These are phyloP conservation scores for Babyrousa celebensis DNA, from an alignment of 2,797 vertebrate species.

Conservation along the genomic window DNA sequence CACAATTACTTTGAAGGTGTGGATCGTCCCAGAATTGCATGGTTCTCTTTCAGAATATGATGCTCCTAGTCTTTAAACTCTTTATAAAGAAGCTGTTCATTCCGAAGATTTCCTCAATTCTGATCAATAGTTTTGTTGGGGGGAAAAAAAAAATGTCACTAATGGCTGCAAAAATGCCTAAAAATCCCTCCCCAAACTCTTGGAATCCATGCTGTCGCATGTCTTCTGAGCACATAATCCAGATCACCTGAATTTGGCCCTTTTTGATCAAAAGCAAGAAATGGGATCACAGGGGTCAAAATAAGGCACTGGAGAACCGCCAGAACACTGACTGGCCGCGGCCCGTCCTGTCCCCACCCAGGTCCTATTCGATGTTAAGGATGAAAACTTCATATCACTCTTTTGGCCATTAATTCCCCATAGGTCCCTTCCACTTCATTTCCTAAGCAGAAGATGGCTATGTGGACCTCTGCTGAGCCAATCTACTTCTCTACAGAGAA, in stretches of 20 bases:
- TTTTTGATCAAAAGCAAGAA: constrained; percentile 4
- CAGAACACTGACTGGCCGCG: neutral
- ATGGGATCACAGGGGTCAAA: neutral
- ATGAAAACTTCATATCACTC: neutral
- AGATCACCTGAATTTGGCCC: neutral
- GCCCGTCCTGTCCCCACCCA: neutral
- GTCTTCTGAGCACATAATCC: neutral
- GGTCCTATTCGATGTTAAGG: neutral
- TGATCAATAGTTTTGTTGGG: neutral
- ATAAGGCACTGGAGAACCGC: neutral
- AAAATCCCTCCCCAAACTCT: neutral
- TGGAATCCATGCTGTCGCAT: neutral
- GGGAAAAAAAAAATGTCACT: neutral
- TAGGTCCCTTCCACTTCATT: neutral
- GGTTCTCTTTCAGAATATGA: neutral
- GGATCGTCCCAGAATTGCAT: neutral
- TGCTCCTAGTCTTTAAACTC: neutral
- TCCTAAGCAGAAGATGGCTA: neutral
- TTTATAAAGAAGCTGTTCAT: neutral
- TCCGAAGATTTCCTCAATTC: neutral
- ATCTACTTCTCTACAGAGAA: constrained; percentile 10
- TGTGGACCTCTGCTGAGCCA: neutral
- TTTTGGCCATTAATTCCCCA: neutral
- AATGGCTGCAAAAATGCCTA: neutral
- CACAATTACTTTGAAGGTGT: neutral